Base-by-base conservation (phyloP, 2,888 invertebrate genomes). In the Heteromyza rotundicornis region DNA sequence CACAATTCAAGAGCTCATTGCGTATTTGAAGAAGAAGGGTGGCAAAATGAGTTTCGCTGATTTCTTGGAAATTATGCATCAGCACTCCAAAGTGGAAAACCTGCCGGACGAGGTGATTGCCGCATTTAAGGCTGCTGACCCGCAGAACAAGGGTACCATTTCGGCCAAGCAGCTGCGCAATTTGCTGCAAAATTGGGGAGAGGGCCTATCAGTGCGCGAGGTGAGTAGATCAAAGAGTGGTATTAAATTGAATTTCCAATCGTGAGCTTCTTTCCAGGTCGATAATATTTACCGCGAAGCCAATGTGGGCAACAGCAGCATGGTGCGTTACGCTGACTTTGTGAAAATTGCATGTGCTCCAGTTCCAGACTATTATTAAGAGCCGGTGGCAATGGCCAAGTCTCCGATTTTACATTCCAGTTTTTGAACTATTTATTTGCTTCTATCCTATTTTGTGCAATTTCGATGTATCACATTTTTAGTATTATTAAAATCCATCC, bases 1-100 rank as follows among this genome's bases (percentile, higher is more conserved):
- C 0, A 98, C 97, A 0, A 92, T 94, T 64, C 91, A 92, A 58
- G 98, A 98, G 82, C 84, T 97, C 40, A 90, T 92, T 65, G 90
- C 90, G 76, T 95, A 94, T 81, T 86, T 92, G 56, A 90, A 90
- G 78, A 89, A 90, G 61, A 78, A 87, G 87, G 92, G 90, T 69
- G 95, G 95, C 0, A 94, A 93, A 84, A 94, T 96, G 92, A 91
- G 92, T 0, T 98, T 98, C 82, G 95, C 97, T 0, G 96, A 96
- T 76, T 97, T 98, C 78, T 83, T 98, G 52, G 96, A 97, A 78
- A 93, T 96, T 1, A 95, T 97, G 94, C 95, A 97, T 79, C 89
- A 92, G 59, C 96, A 97, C 80, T 93, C 91, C 24, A 86, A 85
- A 78, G 81, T 82, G 8, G 83, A 84, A 60, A 82, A 81, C 69